These are phyloP conservation scores for Otolemur crassicaudatus DNA, from an alignment of 2,797 vertebrate species.

Conservation along the genomic window DNA sequence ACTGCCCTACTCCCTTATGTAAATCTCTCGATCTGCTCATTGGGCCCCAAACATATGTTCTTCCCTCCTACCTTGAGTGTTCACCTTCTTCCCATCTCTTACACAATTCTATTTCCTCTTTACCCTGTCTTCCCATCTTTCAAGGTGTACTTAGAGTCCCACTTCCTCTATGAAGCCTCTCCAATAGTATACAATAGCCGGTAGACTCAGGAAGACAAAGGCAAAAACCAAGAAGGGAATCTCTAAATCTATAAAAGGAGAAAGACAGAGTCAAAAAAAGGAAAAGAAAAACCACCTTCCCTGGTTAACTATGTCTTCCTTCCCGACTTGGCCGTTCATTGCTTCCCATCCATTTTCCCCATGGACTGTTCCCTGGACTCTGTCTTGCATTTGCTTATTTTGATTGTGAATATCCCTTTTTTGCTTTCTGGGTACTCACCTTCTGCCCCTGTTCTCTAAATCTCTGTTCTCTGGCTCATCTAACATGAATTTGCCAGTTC, in stretches of 20 bases:
- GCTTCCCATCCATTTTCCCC: neutral
- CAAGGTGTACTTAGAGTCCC: neutral
- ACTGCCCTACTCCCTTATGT: neutral
- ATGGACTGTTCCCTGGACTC: neutral
- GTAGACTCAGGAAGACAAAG: neutral
- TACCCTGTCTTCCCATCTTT: neutral
- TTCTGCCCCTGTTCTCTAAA: neutral
- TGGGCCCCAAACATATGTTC: neutral
- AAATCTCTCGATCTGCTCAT: neutral
- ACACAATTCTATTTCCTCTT: neutral
- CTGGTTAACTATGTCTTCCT: neutral
- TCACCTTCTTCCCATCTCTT: neutral
- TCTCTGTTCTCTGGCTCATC: conserved; percentile 10
- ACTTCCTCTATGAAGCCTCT: conserved; percentile 2
- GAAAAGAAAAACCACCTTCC: neutral
- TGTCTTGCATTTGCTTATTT: neutral
- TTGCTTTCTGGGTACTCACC: neutral
- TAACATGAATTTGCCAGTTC: neutral
- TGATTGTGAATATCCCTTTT: neutral
- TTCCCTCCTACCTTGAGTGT: neutral
- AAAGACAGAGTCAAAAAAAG: neutral
- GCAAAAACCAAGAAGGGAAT: neutral
- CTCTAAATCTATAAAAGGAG: neutral
- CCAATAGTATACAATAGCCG: neutral
- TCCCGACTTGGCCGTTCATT: neutral